Conservation (phyloP, 2,888 invertebrate genomes). For the Tiliacea aurago region DNA sequence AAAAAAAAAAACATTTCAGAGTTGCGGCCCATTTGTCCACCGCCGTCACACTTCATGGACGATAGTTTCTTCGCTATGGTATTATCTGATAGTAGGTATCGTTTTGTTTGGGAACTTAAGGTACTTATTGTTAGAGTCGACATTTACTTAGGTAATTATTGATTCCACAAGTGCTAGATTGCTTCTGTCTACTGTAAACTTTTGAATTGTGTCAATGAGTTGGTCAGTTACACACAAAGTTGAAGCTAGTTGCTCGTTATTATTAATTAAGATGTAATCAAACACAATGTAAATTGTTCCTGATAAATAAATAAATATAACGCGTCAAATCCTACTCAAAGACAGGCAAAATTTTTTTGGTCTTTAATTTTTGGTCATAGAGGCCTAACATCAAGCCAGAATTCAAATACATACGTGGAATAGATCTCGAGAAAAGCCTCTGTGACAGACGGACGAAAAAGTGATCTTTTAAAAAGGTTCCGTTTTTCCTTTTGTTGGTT, state of each 20-base stretch:
- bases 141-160: neutral
- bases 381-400: neutral
- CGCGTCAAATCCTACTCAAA: neutral
- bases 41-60: constrained; percentile 63
- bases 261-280: too few species aligned
- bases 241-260: neutral
- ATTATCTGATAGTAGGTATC: constrained; percentile 58
- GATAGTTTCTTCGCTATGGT: constrained; percentile 65
- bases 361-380: neutral
- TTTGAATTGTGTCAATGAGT: neutral
- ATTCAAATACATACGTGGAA: neutral
- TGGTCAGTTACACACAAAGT: neutral
- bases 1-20: constrained; percentile 38
- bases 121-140: neutral
- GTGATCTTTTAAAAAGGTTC: too few species aligned
- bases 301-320: too few species aligned
- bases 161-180: neutral
- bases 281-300: too few species aligned
- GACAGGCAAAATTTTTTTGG: neutral
- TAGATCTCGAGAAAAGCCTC: neutral
- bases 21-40: constrained; percentile 71
- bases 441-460: neutral
- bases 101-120: neutral
- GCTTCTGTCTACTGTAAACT: neutral
- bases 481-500: neutral